phyloP scores from a whole-genome alignment of 2,888 invertebrate species.

The Heliconius ethilla region DNA sequence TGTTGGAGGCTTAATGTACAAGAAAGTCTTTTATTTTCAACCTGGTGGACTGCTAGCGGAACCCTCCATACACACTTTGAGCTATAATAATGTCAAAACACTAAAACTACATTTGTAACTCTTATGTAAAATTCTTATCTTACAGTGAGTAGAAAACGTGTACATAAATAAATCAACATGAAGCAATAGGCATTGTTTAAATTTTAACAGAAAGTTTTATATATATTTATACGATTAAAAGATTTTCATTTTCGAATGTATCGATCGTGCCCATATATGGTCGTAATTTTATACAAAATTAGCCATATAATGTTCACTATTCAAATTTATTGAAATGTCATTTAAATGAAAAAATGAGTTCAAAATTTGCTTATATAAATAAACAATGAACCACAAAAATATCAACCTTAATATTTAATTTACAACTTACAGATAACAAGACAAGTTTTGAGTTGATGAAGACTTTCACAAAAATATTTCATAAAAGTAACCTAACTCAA shows the following conservation, averaged over 20 bases:
- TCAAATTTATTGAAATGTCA: not conserved
- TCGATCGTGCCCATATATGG: not conserved
- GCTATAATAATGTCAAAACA: slow-evolving; percentile 52
- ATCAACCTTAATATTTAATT: slow-evolving; percentile 13
- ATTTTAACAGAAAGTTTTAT: not conserved
- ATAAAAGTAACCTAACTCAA: not conserved
- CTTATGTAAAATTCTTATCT: slow-evolving; percentile 48
- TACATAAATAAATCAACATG: slow-evolving; percentile 33
- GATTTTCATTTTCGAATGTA: not conserved
- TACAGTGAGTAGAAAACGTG: slow-evolving; percentile 41
- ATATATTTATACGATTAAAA: not conserved
- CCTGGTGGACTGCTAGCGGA: slow-evolving; percentile 46
- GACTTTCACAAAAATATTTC: not conserved
- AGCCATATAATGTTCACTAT: not conserved
- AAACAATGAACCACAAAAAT: slow-evolving; percentile 1
- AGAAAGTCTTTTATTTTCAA: slow-evolving; percentile 54
- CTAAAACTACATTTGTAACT: slow-evolving; percentile 51
- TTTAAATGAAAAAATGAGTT: not conserved
- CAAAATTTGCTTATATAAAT: not conserved
- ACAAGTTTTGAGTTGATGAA: not conserved
- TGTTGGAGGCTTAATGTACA: slow-evolving; percentile 62
- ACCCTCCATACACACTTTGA: slow-evolving; percentile 48
- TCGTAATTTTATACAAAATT: not conserved
- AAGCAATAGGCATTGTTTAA: slow-evolving; percentile 30
- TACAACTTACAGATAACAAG: slow-evolving; percentile 14